Conservation (phyloP, 2,888 invertebrate genomes). For the Diarsia rubi region DNA sequence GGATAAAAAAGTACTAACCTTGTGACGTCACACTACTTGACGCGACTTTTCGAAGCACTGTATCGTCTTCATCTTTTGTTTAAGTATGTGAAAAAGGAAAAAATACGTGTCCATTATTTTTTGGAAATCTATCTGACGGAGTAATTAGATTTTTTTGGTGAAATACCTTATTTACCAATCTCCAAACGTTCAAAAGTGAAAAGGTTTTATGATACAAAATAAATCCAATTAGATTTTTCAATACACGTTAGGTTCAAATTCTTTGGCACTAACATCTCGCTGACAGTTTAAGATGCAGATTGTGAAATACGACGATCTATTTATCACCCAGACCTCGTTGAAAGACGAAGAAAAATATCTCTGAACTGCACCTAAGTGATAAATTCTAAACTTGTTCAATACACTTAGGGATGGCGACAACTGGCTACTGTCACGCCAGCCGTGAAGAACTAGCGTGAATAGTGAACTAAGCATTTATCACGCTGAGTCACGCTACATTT, state of each 20-base stretch:
- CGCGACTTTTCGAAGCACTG: too few species aligned
- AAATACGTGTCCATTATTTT: too few species aligned
- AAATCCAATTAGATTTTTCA: slow-evolving; percentile 29
- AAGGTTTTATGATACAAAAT: not conserved
- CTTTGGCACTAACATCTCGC: slow-evolving; percentile 45
- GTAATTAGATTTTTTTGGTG: too few species aligned
- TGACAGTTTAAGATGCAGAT: slow-evolving; percentile 50
- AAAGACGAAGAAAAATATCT: slow-evolving; percentile 47
- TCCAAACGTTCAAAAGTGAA: too few species aligned
- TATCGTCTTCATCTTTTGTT: too few species aligned
- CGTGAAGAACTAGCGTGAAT: slow-evolving; percentile 45
- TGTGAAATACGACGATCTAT: slow-evolving; percentile 49
- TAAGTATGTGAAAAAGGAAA: too few species aligned
- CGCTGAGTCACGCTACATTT: slow-evolving; percentile 49
- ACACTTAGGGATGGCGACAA: slow-evolving; percentile 53
- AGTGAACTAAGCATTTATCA: slow-evolving; percentile 59
- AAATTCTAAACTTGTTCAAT: slow-evolving; percentile 61
- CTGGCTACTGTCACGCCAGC: slow-evolving; percentile 53
- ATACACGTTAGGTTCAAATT: slow-evolving; percentile 36
- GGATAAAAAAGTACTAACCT: too few species aligned
- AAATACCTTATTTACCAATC: too few species aligned
- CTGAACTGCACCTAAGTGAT: slow-evolving; percentile 48
- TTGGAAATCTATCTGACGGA: too few species aligned
- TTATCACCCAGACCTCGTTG: slow-evolving; percentile 35
- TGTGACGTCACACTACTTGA: too few species aligned